Evolutionary conservation across 2,888 invertebrate species (phyloP).

Genomic region (Caenorhabditis afra): DNA sequence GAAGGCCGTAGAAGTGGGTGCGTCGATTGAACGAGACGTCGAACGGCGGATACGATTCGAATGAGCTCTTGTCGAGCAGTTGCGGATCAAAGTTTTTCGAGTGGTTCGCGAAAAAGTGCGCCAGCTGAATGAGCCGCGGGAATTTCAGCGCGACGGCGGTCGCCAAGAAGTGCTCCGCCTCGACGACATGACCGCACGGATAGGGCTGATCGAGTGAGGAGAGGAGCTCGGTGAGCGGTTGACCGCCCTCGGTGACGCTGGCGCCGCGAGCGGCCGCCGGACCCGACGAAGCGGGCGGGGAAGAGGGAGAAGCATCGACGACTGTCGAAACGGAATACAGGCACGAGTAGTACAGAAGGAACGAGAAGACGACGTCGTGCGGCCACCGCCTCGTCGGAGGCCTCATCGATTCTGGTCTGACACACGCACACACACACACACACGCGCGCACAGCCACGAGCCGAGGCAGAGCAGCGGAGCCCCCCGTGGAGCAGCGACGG

Average conservation of each 20-base stretch:
- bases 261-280: constrained; percentile 8
- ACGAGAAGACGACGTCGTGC: constrained; percentile 1
- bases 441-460: too few species aligned
- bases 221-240: constrained; percentile 46
- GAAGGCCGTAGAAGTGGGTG: constrained; percentile 53
- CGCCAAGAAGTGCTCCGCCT: constrained; percentile 59
- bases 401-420: constrained; percentile 50
- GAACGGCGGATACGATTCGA: constrained; percentile 46
- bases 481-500: neutral
- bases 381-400: constrained; percentile 47
- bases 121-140: constrained; percentile 59
- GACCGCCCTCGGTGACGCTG: constrained; percentile 29
- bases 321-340: constrained; percentile 1
- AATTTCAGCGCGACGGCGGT: constrained; percentile 58
- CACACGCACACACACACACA: neutral
- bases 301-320: too few species aligned
- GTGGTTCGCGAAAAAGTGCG: constrained; percentile 66
- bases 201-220: constrained; percentile 54
- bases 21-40: constrained; percentile 29
- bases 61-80: constrained; percentile 50
- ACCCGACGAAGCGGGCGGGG: neutral
- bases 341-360: constrained; percentile 1
- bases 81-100: constrained; percentile 54
- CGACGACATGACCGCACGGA: constrained; percentile 61
- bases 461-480: neutral